Percentiles rank a stretch among this genome's conserved stretches.
Evolutionary conservation across 1,140 invertebrate species (phyloP).

Genomic region (Camponotus vicinus): DNA sequence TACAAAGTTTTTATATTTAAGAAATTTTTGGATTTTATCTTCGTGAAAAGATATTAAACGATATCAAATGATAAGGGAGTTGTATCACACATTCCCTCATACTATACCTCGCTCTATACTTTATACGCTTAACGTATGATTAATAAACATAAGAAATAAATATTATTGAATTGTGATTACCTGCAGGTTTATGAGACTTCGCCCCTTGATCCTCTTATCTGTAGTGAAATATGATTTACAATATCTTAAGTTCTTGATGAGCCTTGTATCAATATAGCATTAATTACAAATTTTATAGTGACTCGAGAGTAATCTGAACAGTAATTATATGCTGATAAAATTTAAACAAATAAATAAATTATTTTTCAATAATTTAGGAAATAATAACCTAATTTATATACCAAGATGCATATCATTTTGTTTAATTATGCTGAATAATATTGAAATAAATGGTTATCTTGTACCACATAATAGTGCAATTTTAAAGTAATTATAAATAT

Average conservation of each 20-base stretch:
- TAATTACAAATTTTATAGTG: conserved; percentile 29
- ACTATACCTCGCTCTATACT: conserved; percentile 45
- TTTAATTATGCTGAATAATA: neutral
- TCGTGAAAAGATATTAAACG: neutral
- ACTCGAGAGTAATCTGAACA: neutral
- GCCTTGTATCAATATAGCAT: neutral
- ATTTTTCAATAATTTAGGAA: neutral
- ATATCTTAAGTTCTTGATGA: conserved; percentile 21
- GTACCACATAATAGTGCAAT: neutral
- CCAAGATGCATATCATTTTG: neutral
- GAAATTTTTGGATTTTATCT: conserved; percentile 8
- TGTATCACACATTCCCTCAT: neutral
- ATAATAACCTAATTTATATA: neutral
- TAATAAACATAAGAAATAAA: conserved; percentile 51
- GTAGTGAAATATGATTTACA: neutral
- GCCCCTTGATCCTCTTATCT: neutral
- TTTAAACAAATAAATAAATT: neutral
- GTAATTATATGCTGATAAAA: neutral
- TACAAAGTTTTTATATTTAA: conserved; percentile 2
- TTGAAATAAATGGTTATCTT: neutral
- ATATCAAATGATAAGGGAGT: conserved; percentile 10
- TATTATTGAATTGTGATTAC: conserved; percentile 13
- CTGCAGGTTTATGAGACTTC: neutral
- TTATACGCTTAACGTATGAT: conserved; percentile 8
- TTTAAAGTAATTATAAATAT: conserved; percentile 1